phyloP scores from a whole-genome alignment of 2,113 vertebrate species.

The Syrmaticus mikado region DNA sequence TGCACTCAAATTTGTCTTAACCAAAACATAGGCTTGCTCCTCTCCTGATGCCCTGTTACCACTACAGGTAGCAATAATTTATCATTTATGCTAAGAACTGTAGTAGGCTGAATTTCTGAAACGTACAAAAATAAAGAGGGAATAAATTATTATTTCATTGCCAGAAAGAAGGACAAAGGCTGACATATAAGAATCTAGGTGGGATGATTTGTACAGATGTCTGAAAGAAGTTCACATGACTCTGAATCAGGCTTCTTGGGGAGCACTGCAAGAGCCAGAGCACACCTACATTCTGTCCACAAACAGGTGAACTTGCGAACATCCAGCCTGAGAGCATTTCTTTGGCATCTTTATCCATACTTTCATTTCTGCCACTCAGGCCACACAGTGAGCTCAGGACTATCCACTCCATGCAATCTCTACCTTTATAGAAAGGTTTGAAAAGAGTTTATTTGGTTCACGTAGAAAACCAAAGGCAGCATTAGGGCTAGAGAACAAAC shows the following conservation, averaged over 20 bases:
- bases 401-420: not conserved
- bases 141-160: not conserved
- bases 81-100: not conserved
- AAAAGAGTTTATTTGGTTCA: not conserved
- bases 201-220: not conserved
- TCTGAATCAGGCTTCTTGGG: not conserved
- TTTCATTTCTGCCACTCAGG: not conserved
- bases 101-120: not conserved
- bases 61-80: not conserved
- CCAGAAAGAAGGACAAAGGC: not conserved
- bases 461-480: not conserved
- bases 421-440: not conserved
- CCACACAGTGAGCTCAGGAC: not conserved
- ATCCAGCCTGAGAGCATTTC: not conserved
- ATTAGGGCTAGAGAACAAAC: not conserved
- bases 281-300: accelerated
- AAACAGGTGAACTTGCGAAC: accelerated
- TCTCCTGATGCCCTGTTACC: not conserved
- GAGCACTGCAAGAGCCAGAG: not conserved
- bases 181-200: too few species aligned
- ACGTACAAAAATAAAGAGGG: not conserved
- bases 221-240: accelerated
- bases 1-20: not conserved
- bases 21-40: not conserved
- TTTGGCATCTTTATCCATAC: not conserved